Evolutionary conservation across 2,113 vertebrate genomes (phyloP).

Genomic region (Phylloscopus whistleri): DNA sequence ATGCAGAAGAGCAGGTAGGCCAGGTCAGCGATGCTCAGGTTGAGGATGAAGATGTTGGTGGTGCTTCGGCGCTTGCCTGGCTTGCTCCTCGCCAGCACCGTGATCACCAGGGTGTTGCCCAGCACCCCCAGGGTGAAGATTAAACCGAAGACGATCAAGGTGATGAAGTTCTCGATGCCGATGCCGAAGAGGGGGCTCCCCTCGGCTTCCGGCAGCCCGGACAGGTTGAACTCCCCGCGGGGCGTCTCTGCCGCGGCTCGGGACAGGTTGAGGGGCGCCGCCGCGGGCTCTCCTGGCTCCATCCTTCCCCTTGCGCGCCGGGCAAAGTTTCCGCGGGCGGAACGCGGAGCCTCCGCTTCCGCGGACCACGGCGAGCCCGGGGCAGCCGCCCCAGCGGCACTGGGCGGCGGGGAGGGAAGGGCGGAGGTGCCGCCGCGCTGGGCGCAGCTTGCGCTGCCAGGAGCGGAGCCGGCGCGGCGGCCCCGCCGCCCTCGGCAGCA

Average conservation of each 20-base stretch:
- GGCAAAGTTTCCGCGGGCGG: neutral
- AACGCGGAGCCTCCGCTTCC: neutral
- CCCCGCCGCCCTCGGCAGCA: no score
- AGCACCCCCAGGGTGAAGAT: slow-evolving; percentile 91
- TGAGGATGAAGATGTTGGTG: slow-evolving; percentile 95
- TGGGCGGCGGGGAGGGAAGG: no score
- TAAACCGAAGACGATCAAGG: slow-evolving; percentile 85
- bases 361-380: neutral
- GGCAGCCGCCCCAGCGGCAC: neutral
- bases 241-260: neutral
- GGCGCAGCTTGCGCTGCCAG: neutral
- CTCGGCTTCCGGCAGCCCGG: neutral
- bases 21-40: slow-evolving; percentile 93
- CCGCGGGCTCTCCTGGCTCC: slow-evolving; percentile 33
- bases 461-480: no score
- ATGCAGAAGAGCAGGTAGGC: slow-evolving; percentile 96
- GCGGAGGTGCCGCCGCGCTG: neutral
- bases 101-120: slow-evolving; percentile 95
- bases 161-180: slow-evolving; percentile 87
- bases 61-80: slow-evolving; percentile 88
- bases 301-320: slow-evolving; percentile 3
- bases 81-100: slow-evolving; percentile 87
- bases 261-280: slow-evolving; percentile 56
- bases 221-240: slow-evolving; percentile 30
- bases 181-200: slow-evolving; percentile 76